Evolutionary conservation across 2,888 invertebrate genomes (phyloP).

Genomic region (Myopa tessellatipennis): DNA sequence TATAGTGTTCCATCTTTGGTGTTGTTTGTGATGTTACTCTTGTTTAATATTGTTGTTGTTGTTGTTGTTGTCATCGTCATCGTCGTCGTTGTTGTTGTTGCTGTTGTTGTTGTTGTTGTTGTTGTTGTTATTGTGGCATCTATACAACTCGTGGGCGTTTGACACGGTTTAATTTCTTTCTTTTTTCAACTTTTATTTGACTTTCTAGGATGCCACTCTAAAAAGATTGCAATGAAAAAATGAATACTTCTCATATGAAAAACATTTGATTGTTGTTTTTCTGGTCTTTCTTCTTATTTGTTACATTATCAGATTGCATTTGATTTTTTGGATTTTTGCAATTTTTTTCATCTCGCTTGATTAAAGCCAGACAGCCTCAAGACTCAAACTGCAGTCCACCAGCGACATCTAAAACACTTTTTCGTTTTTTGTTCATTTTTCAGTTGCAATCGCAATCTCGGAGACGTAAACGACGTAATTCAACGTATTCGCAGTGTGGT

Average conservation of each 20-base stretch:
- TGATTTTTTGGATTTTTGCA: not conserved
- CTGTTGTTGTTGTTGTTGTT: not conserved
- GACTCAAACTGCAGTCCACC: too few species aligned
- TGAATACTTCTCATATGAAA: not conserved
- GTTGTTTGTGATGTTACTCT: too few species aligned
- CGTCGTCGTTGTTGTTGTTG: not conserved
- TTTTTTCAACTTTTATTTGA: slow-evolving; percentile 15
- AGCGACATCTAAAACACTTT: not conserved
- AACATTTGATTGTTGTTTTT: not conserved
- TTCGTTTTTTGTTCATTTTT: not conserved
- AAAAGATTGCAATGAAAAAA: slow-evolving; percentile 5
- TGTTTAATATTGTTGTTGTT: not conserved
- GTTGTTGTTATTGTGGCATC: not conserved
- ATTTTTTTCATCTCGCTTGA: not conserved
- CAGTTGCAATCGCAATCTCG: too few species aligned
- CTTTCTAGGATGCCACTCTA: slow-evolving; percentile 23
- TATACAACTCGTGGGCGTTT: slow-evolving; percentile 23
- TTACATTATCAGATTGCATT: not conserved
- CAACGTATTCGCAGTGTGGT: not conserved
- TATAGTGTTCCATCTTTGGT: too few species aligned
- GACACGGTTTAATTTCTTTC: slow-evolving; percentile 22
- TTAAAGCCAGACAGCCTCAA: not conserved
- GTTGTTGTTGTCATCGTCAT: not conserved
- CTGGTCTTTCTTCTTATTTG: too few species aligned
- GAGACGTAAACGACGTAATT: too few species aligned